Conservation (phyloP, 2,113 vertebrate species). For the Rhabdornis inornatus region DNA sequence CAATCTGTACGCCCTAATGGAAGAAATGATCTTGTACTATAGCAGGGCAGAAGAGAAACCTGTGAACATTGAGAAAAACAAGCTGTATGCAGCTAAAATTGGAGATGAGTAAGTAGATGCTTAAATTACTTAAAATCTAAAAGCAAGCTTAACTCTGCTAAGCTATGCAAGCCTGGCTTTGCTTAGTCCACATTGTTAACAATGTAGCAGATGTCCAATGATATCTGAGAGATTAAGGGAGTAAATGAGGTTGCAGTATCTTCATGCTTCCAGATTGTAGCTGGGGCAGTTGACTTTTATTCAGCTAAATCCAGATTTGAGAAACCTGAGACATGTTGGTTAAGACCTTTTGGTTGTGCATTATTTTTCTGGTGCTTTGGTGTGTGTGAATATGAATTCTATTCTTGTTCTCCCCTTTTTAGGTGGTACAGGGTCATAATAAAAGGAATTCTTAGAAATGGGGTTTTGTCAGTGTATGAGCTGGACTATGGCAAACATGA, state of each 20-base stretch:
- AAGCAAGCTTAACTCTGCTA: not conserved
- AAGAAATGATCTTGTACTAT: slow-evolving; percentile 92
- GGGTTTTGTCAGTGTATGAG: slow-evolving; percentile 86
- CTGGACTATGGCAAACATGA: slow-evolving; percentile 92
- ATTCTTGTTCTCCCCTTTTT: not conserved
- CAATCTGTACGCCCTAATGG: slow-evolving; percentile 89
- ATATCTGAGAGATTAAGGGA: not conserved
- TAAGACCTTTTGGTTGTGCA: not conserved
- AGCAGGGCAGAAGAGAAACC: slow-evolving; percentile 75
- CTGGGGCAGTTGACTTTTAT: not conserved
- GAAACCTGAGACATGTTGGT: not conserved
- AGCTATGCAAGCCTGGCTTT: not conserved
- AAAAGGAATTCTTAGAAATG: slow-evolving; percentile 84
- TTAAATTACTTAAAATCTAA: not conserved
- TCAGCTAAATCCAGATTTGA: not conserved
- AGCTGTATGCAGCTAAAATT: slow-evolving; percentile 88
- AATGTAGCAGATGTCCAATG: not conserved
- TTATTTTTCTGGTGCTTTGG: not conserved
- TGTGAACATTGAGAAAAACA: slow-evolving; percentile 76
- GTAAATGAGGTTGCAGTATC: not conserved
- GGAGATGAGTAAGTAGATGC: slow-evolving; percentile 84
- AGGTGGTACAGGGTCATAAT: slow-evolving; percentile 93
- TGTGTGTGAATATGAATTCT: not conserved
- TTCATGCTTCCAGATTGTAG: not conserved
- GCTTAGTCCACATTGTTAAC: not conserved